Evolutionary conservation across 2,888 invertebrate genomes (phyloP), one percentile per base, ranked within the genome.

Genomic region (Diaphora mendica): DNA sequence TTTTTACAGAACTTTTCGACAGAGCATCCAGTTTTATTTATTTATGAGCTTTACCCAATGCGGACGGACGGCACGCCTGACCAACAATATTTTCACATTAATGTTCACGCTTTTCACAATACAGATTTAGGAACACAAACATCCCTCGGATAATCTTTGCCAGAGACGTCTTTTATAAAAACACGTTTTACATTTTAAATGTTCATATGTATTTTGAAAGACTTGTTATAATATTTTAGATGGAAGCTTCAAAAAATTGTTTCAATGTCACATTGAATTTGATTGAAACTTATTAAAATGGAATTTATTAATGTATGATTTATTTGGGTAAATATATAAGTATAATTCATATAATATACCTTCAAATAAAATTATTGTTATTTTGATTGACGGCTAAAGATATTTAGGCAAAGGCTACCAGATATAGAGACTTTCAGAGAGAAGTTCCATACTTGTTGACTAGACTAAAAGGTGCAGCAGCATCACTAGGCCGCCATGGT

Each of bases 11-110:
- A 95, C 94, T 95, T 95, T 95, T 92, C 92, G 92, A 94, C 95
- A 90, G 90, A 92, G 90, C 94, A 92, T 93, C 92, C 94, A 94
- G 94, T 93, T 93, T 92, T 94, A 94, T 95, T 95, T 95, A 95
- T 95, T 95, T 95, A 95, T 93, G 95, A 92, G 95, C 94, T 93
- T 94, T 93, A 88, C 91, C 91, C 88, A 89, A 90, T 88, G 86
- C 89, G 88, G 90, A 90, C 91, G 90, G 91, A 90, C 89, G 87
- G 89, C 85, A 86, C 88, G 91, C 90, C 91, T 91, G 90, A 90
- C 91, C 91, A 87, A 93, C 92, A 91, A 91, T 92, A 93, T 91
- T 90, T 91, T 90, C 85, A 88, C 90, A 92, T 92, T 91, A 90
- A 91, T 90, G 89, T 87, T 90, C 83, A 82, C 88, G 88, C 88